Evolutionary conservation across 2,888 invertebrate species (phyloP), one percentile per base, ranked within the genome.

Genomic region (Agrochola lychnidis): DNA sequence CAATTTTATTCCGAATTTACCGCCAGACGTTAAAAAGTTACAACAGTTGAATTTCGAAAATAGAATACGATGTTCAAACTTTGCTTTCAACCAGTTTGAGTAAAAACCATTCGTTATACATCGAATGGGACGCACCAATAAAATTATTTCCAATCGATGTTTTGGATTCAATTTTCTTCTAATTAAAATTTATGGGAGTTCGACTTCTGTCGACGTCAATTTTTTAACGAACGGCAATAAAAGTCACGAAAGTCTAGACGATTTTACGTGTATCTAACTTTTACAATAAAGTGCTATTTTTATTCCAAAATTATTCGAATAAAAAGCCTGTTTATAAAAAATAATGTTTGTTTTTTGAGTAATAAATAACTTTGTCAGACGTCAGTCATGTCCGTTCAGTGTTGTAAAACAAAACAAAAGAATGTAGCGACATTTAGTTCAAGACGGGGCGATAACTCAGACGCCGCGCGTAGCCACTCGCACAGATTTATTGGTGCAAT

Each of bases 401-500:
- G 77, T 76, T 88, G 88, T 85, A 84, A 88, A 86, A 90, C 88
- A 92, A 94, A 95, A 94, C 94, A 96, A 95, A 96, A 94, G 94
- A 95, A 96, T 94, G 92, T 93, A 91, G 88, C 89, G 92, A 93
- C 93, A 94, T 96, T 95, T 93, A 94, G 89, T 91, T 87, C 87
- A 90, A 93, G 96, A 95, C 95, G 91, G 90, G 89, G 91, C 91
- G 89, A 93, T 96, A 95, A 95, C 92, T 96, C 95, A 96, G 90
- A 84, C 88, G 90, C 88, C 89, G 88, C 91, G 89, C 91, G 92
- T 87, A 90, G 89, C 90, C 90, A 90, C 90, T 90, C 93, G 90
- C 90, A 86, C 94, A 95, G 96, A 97, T 97, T 97, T 97, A 97
- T 97, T 94, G 95, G 90, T 89, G 96, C 96, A 96, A 97, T 97